Percentiles rank a stretch among this genome's conserved stretches.
Evolutionary conservation across 2,113 vertebrate genomes (phyloP).

Genomic region (Amphilophus citrinellus): DNA sequence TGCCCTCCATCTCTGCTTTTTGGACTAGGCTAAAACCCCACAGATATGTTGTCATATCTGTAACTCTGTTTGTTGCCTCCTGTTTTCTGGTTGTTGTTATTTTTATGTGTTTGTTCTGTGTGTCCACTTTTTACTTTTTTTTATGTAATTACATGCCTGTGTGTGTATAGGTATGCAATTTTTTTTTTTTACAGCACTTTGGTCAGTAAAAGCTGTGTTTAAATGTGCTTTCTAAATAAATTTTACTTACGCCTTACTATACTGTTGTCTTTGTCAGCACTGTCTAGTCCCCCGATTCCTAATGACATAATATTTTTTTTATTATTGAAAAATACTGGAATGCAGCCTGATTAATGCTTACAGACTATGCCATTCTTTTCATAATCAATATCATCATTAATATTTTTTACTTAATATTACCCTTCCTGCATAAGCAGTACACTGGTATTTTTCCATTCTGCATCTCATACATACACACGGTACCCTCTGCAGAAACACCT

Average conservation of each 20-base stretch:
- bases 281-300: background rate
- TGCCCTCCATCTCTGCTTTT: background rate
- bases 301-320: background rate
- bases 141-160: background rate
- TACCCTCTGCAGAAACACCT: background rate
- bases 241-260: background rate
- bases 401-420: background rate
- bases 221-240: background rate
- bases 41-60: background rate
- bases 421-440: background rate
- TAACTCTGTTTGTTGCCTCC: background rate
- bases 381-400: background rate
- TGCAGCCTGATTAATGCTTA: background rate
- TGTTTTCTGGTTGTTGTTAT: background rate
- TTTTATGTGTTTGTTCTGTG: background rate
- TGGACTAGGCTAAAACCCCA: background rate
- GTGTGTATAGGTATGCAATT: background rate
- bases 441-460: conserved; percentile 23
- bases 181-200: background rate
- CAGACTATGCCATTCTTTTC: background rate
- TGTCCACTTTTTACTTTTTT: background rate
- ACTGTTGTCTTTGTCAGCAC: background rate
- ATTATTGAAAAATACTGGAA: background rate
- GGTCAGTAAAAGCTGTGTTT: background rate
- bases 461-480: background rate